Evolutionary conservation across 2,113 vertebrate species (phyloP).

Genomic region (Zootoca vivipara): DNA sequence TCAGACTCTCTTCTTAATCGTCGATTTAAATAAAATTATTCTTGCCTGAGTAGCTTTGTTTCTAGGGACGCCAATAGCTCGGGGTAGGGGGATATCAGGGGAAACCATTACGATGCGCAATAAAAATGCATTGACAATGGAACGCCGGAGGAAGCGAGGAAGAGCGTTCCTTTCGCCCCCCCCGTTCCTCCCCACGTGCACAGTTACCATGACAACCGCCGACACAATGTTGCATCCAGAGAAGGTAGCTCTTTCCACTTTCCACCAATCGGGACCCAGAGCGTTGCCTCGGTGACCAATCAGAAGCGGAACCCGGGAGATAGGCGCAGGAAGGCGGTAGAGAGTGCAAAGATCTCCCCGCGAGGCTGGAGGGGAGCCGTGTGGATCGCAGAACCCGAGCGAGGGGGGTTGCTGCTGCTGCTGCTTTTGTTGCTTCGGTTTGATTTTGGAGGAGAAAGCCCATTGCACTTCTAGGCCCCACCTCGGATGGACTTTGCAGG

Average conservation of each 20-base stretch:
- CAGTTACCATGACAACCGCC: slow-evolving; percentile 41
- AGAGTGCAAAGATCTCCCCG: background rate
- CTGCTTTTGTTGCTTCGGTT: background rate
- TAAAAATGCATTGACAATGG: background rate
- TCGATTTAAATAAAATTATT: background rate
- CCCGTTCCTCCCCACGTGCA: background rate
- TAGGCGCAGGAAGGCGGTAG: background rate
- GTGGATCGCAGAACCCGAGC: background rate
- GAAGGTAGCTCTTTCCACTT: slow-evolving; percentile 6
- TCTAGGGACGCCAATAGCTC: background rate
- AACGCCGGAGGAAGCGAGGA: background rate
- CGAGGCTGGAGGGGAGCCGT: background rate
- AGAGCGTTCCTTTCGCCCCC: background rate
- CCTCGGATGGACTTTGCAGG: background rate
- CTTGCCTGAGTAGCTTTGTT: background rate
- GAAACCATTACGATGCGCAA: background rate
- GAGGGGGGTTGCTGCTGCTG: background rate
- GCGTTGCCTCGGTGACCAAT: slow-evolving; percentile 8
- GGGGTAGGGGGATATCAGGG: background rate
- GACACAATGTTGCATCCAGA: background rate
- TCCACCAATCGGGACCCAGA: slow-evolving; percentile 10
- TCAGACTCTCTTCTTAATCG: background rate
- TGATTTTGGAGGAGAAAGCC: background rate
- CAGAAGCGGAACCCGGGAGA: slow-evolving; percentile 3
- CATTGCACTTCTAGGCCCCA: too few species aligned